phyloP scores from a whole-genome alignment of 2,113 vertebrate species.

The Hypanus sabinus region DNA sequence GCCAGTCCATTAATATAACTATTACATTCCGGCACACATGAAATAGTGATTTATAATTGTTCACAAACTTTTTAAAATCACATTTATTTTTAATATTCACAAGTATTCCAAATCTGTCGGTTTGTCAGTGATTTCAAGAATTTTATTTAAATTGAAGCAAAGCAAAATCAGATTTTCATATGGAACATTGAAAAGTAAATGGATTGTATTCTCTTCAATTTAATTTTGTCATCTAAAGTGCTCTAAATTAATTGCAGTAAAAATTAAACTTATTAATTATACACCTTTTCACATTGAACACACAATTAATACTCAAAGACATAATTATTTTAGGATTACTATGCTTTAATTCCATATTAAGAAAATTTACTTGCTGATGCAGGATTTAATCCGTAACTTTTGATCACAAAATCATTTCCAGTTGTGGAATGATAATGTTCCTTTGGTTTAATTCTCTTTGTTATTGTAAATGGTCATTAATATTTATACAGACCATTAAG shows the following conservation, averaged over 20 bases:
- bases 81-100: not conserved
- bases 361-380: not conserved
- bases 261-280: not conserved
- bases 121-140: not conserved
- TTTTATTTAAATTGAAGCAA: not conserved
- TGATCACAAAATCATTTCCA: not conserved
- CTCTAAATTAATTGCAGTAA: conserved; percentile 5
- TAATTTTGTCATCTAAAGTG: not conserved
- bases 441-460: not conserved
- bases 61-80: too few species aligned
- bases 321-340: not conserved
- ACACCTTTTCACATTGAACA: not conserved
- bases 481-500: not conserved
- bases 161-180: not conserved
- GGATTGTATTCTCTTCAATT: not conserved
- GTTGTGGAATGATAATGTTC: not conserved
- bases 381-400: conserved; percentile 8
- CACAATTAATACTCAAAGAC: conserved; percentile 20
- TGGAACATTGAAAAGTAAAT: not conserved
- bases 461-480: not conserved
- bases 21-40: too few species aligned
- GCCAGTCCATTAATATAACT: too few species aligned
- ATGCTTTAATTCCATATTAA: not conserved
- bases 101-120: not conserved
- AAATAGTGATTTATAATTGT: too few species aligned